Evolutionary conservation across 1,140 invertebrate genomes (phyloP).

Genomic region (Parasteatoda tepidariorum): DNA sequence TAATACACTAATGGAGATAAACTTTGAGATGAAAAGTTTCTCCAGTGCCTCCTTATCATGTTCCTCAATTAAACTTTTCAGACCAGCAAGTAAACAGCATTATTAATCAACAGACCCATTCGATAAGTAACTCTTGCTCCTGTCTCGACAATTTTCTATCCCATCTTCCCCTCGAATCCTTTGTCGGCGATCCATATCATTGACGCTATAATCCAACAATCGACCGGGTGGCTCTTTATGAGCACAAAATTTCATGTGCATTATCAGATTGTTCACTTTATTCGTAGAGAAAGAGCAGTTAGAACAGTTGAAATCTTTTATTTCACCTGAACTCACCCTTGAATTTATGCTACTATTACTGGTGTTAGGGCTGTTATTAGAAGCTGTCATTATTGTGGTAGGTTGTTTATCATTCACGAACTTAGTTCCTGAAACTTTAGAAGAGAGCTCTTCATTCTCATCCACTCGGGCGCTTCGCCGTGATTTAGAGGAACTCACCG

Average conservation of each 20-base stretch:
- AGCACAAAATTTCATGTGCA: not conserved
- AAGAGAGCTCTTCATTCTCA: not conserved
- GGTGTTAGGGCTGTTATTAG: not conserved
- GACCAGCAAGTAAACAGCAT: not conserved
- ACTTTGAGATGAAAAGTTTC: no score
- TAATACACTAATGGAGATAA: no score
- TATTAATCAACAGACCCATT: not conserved
- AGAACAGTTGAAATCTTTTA: not conserved
- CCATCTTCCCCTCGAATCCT: not conserved
- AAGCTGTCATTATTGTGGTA: no score
- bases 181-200: constrained; percentile 4
- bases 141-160: not conserved
- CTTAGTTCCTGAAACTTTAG: not conserved
- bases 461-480: no score
- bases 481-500: no score
- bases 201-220: not conserved
- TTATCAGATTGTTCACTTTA: not conserved
- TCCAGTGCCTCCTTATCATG: no score
- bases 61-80: no score
- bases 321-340: no score
- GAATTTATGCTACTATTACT: not conserved
- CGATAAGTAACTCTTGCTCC: not conserved
- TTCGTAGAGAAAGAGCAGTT: not conserved
- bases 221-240: not conserved
- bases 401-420: not conserved